Evolutionary conservation across 64 coral and sea anemone genomes (phyloP).

Genomic region (Montipora cactus): DNA sequence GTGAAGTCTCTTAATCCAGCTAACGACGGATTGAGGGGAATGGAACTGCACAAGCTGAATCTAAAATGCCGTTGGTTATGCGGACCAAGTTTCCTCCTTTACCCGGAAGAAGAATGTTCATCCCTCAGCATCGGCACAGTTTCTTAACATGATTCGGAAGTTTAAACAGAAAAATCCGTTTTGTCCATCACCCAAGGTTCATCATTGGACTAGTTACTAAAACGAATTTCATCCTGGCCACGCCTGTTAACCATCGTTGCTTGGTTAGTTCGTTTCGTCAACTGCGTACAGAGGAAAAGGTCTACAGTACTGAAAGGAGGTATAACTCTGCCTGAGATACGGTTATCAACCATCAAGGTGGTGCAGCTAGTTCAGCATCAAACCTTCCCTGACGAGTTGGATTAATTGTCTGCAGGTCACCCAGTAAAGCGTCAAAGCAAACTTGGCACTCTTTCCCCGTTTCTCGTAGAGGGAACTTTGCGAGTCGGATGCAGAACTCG

Average conservation of each 20-base stretch:
- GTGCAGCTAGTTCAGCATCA: neutral
- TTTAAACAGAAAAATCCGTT: neutral
- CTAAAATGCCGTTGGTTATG: neutral
- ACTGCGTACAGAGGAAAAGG: too few relatives aligned
- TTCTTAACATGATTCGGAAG: neutral
- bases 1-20: constrained; percentile 30
- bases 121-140: neutral
- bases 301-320: too few relatives aligned
- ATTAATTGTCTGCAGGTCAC: neutral
- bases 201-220: too few relatives aligned
- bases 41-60: neutral
- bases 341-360: neutral
- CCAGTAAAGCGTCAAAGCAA: neutral
- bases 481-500: neutral
- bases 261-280: too few relatives aligned
- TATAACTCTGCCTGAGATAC: neutral
- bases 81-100: constrained; percentile 28
- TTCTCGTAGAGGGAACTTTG: too few relatives aligned
- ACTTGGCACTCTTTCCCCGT: neutral
- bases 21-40: constrained; percentile 17
- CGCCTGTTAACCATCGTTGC: too few relatives aligned
- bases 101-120: constrained; percentile 14
- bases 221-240: too few relatives aligned
- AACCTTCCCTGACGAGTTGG: neutral
- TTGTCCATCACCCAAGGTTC: too few relatives aligned